Evolutionary conservation across 2,113 vertebrate species (phyloP).

Genomic region (Ciconia maguari): DNA sequence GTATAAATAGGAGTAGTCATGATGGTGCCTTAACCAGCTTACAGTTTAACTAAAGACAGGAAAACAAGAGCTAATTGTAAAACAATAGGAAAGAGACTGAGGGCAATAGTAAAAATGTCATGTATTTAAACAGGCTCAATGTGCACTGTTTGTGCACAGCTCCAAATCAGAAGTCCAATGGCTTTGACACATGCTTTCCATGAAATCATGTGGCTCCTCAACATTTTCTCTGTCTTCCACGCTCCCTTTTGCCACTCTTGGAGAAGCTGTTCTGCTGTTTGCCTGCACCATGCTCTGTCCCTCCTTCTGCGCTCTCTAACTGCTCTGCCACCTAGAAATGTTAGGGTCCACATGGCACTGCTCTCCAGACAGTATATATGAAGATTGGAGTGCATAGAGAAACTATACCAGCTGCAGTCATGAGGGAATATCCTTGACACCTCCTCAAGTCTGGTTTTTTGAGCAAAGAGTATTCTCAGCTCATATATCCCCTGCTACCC

Average conservation of each 20-base stretch:
- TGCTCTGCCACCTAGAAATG: background rate
- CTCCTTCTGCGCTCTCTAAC: background rate
- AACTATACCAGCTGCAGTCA: background rate
- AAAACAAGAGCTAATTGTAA: background rate
- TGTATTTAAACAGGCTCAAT: background rate
- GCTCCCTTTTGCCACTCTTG: background rate
- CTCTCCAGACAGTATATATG: background rate
- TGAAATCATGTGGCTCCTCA: background rate
- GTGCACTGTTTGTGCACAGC: background rate
- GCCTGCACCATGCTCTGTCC: background rate
- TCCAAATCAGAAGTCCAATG: background rate
- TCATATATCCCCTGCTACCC: background rate
- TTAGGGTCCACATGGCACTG: background rate
- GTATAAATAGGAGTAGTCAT: conserved; percentile 37
- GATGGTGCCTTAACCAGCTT: conserved; percentile 9
- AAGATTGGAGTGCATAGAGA: background rate
- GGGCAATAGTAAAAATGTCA: conserved; percentile 3
- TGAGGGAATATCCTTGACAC: background rate
- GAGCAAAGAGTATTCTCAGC: background rate
- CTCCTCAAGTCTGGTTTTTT: background rate
- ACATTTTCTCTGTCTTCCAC: background rate
- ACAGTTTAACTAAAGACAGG: conserved; percentile 25
- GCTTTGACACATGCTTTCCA: background rate
- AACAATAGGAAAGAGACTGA: conserved; percentile 28
- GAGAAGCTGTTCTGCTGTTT: background rate